Evolutionary conservation across 2,888 invertebrate genomes (phyloP).

Genomic region (Argyra leucocephala): DNA sequence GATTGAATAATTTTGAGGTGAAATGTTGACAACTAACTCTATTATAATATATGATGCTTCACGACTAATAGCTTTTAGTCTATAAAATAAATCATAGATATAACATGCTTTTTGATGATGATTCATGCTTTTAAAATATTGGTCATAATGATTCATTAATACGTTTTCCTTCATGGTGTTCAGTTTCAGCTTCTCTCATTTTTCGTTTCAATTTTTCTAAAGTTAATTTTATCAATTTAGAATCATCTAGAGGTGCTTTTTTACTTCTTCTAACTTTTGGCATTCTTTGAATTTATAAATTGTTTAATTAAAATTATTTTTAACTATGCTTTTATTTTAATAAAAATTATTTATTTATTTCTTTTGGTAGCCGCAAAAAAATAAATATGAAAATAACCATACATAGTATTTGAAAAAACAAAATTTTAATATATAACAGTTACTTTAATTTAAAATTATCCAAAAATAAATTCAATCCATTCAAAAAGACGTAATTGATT

Average conservation of each 20-base stretch:
- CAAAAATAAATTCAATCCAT: too few species aligned
- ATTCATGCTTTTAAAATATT: conserved; percentile 90
- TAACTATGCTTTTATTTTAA: background rate
- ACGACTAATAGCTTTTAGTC: conserved; percentile 89
- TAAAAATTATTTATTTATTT: background rate
- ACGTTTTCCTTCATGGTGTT: conserved; percentile 97
- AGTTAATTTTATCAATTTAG: conserved; percentile 98
- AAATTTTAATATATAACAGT: too few species aligned
- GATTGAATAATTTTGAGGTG: too few species aligned
- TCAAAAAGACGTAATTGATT: too few species aligned
- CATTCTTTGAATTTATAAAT: conserved; percentile 49
- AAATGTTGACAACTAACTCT: too few species aligned
- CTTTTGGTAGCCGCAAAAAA: background rate
- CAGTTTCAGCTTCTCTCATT: conserved; percentile 99
- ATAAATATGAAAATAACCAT: too few species aligned
- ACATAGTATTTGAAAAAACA: too few species aligned
- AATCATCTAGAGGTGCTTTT: conserved; percentile 94
- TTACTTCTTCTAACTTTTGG: conserved; percentile 85
- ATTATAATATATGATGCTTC: too few species aligned
- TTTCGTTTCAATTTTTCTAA: conserved; percentile 96
- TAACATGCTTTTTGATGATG: conserved; percentile 97
- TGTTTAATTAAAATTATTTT: background rate
- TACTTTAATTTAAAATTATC: too few species aligned
- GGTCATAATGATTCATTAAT: conserved; percentile 98
- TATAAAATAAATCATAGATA: conserved; percentile 91